Percentiles rank a stretch among this genome's conserved stretches.
These are phyloP conservation scores for Pterois miles DNA, from an alignment of 2,797 vertebrate species.

Conservation along the genomic window DNA sequence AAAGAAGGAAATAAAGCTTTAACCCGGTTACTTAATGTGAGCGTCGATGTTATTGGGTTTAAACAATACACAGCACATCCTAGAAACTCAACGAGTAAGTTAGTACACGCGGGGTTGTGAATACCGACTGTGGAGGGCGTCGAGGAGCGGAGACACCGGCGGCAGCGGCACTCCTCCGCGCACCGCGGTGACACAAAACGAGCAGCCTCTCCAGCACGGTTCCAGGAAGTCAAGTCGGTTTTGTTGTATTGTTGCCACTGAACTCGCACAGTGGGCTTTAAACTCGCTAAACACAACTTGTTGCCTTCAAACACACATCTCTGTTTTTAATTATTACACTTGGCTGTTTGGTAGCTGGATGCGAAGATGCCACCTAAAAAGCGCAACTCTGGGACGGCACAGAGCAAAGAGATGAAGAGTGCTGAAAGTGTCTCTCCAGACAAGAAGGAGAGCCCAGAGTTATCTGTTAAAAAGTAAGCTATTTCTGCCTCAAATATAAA, in stretches of 20 bases:
- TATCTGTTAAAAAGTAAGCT: constrained; percentile 76
- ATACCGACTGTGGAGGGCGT: no score
- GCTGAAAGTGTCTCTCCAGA: constrained; percentile 59
- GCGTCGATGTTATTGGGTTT: rapidly evolving
- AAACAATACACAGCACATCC: rapidly evolving
- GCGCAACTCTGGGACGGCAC: constrained; percentile 60
- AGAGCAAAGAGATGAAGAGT: constrained; percentile 69
- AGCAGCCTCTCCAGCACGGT: not conserved
- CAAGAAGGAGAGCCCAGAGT: constrained; percentile 71
- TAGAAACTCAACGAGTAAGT: rapidly evolving
- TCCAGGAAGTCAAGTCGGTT: constrained; percentile 66
- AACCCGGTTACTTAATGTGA: rapidly evolving
- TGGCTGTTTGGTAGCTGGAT: not conserved
- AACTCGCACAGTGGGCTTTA: constrained; percentile 64
- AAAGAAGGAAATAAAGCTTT: rapidly evolving
- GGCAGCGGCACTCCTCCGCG: not conserved
- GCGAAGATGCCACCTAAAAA: constrained; percentile 78
- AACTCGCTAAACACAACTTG: constrained; percentile 26
- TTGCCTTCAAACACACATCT: not conserved
- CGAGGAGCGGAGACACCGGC: not conserved
- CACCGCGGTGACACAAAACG: constrained; percentile 11
- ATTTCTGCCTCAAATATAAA: not conserved
- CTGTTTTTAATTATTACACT: not conserved
- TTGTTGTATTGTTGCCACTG: constrained; percentile 64
- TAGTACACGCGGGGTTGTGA: rapidly evolving